Conservation (phyloP, 2,888 invertebrate genomes). For the Trissolcus brochymenae region DNA sequence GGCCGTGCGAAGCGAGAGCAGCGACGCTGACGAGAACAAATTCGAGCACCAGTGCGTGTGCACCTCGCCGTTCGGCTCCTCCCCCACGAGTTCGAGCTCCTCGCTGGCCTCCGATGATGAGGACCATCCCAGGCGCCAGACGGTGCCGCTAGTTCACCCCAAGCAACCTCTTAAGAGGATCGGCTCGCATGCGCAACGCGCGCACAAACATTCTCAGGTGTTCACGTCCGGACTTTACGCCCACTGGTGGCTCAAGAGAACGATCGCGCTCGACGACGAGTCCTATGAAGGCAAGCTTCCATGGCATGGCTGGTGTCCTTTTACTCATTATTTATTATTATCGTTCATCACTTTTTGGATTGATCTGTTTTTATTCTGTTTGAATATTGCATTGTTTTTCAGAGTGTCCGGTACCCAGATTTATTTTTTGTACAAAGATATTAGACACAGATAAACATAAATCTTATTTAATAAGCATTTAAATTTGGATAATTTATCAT, state of each 20-base stretch:
- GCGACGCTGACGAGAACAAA: constrained; percentile 75
- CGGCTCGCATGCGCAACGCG: constrained; percentile 33
- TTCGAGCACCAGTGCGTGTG: constrained; percentile 85
- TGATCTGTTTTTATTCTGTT: constrained; percentile 43
- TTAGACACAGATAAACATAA: too few relatives aligned
- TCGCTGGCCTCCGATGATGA: constrained; percentile 19
- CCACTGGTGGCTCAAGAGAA: constrained; percentile 95
- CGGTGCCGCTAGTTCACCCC: constrained; percentile 64
- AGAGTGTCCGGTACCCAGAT: constrained; percentile 18
- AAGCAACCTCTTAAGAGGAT: constrained; percentile 35
- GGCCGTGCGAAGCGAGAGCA: constrained; percentile 68
- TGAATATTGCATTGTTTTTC: constrained; percentile 37
- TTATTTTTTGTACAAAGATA: not conserved
- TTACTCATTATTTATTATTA: constrained; percentile 15
- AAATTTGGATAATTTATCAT: too few relatives aligned
- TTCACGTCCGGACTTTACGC: constrained; percentile 92
- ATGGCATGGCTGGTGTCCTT: constrained; percentile 75
- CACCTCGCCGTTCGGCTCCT: constrained; percentile 85
- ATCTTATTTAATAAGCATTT: too few relatives aligned
- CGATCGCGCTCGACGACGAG: constrained; percentile 79
- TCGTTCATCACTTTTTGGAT: constrained; percentile 35
- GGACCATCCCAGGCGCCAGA: constrained; percentile 55
- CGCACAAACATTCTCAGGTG: constrained; percentile 77
- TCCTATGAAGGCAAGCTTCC: constrained; percentile 75
- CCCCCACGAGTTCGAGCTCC: constrained; percentile 78